Evolutionary conservation across 2,888 invertebrate genomes (phyloP).

Genomic region (Beris chalybata): DNA sequence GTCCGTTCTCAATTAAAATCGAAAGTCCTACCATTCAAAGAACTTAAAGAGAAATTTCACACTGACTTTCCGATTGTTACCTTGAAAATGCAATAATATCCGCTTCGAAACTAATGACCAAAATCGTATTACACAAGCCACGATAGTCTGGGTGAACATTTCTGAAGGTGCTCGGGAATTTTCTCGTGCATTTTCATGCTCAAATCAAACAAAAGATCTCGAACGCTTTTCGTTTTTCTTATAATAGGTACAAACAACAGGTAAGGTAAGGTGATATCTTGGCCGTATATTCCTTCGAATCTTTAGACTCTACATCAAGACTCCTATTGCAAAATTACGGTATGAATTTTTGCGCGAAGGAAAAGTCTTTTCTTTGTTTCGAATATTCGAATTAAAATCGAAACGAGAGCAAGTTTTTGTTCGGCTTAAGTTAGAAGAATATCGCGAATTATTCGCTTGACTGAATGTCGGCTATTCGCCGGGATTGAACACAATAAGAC

Average conservation of each 20-base stretch:
- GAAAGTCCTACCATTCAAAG: neutral
- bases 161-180: slow-evolving; percentile 4
- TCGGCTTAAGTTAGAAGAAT: too few relatives aligned
- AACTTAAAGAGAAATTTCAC: slow-evolving; percentile 3
- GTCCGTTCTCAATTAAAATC: neutral
- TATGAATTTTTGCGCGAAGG: too few relatives aligned
- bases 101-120: slow-evolving; percentile 19
- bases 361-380: too few relatives aligned
- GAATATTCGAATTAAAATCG: too few relatives aligned
- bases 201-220: neutral
- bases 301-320: too few relatives aligned
- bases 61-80: neutral
- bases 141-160: neutral
- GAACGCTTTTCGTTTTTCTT: slow-evolving; percentile 6
- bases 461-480: too few relatives aligned
- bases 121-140: slow-evolving; percentile 12
- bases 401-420: too few relatives aligned
- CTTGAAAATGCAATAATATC: slow-evolving; percentile 24
- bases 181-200: neutral
- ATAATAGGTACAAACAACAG: slow-evolving; percentile 12
- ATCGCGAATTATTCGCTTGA: too few relatives aligned
- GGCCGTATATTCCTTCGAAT: too few relatives aligned
- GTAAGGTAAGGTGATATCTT: neutral
- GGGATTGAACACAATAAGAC: too few relatives aligned
- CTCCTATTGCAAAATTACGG: too few relatives aligned